phyloP scores from a whole-genome alignment of 2,888 invertebrate genomes.

The Ectobius pallidus region DNA sequence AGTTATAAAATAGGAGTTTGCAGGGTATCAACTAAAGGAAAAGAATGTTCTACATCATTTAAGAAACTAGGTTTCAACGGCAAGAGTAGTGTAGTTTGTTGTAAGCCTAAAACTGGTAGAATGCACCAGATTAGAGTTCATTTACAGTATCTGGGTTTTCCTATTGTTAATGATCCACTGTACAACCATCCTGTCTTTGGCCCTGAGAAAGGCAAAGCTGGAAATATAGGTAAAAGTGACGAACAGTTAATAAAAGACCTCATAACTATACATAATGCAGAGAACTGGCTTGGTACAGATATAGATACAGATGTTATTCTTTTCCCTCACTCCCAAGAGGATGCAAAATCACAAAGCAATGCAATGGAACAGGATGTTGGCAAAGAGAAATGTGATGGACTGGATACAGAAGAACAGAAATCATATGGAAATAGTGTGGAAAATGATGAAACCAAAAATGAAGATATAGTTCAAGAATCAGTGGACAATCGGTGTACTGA shows the following conservation, averaged over 20 bases:
- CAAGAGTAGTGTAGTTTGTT: constrained; percentile 90
- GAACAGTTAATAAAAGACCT: constrained; percentile 87
- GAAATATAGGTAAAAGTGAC: constrained; percentile 86
- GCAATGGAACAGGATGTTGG: constrained; percentile 77
- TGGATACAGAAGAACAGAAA: not conserved
- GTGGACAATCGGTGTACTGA: too few species aligned
- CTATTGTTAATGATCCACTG: constrained; percentile 95
- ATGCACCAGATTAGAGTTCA: constrained; percentile 99
- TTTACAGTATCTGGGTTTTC: constrained; percentile 95
- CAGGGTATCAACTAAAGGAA: constrained; percentile 90
- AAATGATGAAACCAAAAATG: constrained; percentile 46
- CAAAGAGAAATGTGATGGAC: constrained; percentile 58
- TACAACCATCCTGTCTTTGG: constrained; percentile 98
- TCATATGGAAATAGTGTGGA: not conserved
- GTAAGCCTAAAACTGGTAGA: constrained; percentile 93
- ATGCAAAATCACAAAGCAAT: too few species aligned
- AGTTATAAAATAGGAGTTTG: constrained; percentile 97
- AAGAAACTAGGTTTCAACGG: constrained; percentile 87
- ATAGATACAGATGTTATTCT: constrained; percentile 85
- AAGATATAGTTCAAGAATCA: constrained; percentile 41
- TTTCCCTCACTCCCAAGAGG: constrained; percentile 68
- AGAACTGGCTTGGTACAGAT: constrained; percentile 92
- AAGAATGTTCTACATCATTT: constrained; percentile 91
- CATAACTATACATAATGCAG: constrained; percentile 91
- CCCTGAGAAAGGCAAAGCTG: constrained; percentile 87